These are phyloP conservation scores for Zapornia atra DNA, from an alignment of 2,113 vertebrate species.

Conservation along the genomic window DNA sequence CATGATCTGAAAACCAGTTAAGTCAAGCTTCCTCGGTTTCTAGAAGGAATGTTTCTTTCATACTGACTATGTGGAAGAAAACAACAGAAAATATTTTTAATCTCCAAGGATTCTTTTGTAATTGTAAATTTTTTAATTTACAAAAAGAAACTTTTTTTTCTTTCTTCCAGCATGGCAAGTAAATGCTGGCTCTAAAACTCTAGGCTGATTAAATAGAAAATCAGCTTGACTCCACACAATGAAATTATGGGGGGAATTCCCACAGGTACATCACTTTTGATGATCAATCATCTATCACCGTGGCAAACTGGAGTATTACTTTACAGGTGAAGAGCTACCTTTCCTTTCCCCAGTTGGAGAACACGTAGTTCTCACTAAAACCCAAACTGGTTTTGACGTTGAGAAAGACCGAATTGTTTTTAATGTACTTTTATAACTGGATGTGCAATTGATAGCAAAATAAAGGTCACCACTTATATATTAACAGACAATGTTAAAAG, in stretches of 20 bases:
- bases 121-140: neutral
- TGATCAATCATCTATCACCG: neutral
- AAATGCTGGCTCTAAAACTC: slow-evolving; percentile 17
- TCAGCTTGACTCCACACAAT: slow-evolving; percentile 22
- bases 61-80: neutral
- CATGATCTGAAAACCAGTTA: slow-evolving; percentile 34
- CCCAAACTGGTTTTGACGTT: neutral
- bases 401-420: neutral
- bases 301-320: neutral
- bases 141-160: neutral
- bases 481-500: slow-evolving; percentile 61
- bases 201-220: slow-evolving; percentile 10
- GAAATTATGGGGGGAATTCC: slow-evolving; percentile 31
- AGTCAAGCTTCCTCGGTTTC: slow-evolving; percentile 16
- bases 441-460: slow-evolving; percentile 62
- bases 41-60: neutral
- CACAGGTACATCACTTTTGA: neutral
- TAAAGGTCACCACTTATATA: slow-evolving; percentile 44
- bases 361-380: slow-evolving; percentile 1
- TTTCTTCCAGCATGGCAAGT: neutral
- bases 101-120: neutral
- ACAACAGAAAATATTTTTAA: slow-evolving; percentile 13
- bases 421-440: slow-evolving; percentile 18
- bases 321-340: slow-evolving; percentile 30
- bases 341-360: neutral